These are phyloP conservation scores for Lontra canadensis DNA, from an alignment of 2,113 vertebrate genomes.

Conservation along the genomic window DNA sequence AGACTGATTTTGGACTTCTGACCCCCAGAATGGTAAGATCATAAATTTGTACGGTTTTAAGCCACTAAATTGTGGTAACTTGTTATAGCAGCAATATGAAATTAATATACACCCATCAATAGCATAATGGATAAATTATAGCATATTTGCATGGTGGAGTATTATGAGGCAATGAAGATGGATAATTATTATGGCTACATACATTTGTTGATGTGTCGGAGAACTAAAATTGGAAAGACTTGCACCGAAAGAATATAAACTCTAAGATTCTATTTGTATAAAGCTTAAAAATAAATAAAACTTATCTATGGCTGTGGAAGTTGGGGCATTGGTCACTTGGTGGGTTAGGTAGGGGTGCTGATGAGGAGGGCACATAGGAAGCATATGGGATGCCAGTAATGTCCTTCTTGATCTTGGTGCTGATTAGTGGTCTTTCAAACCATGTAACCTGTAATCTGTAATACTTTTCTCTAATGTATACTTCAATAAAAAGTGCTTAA, in stretches of 20 bases:
- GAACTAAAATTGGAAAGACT: not conserved
- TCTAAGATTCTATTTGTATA: not conserved
- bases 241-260: not conserved
- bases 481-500: conserved; percentile 15
- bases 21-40: not conserved
- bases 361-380: not conserved
- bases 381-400: not conserved
- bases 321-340: not conserved
- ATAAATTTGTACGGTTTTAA: not conserved
- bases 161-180: not conserved
- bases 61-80: not conserved
- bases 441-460: not conserved
- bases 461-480: not conserved
- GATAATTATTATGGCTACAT: not conserved
- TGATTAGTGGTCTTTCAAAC: not conserved
- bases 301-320: not conserved
- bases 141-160: not conserved
- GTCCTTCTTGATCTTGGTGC: not conserved
- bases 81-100: not conserved
- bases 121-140: not conserved
- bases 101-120: not conserved
- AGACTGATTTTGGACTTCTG: not conserved
- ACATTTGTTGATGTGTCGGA: not conserved
- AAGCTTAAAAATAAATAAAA: not conserved
- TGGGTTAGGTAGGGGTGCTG: not conserved